Conservation (phyloP, 2,113 vertebrate genomes). For the Prunella himalayana region DNA sequence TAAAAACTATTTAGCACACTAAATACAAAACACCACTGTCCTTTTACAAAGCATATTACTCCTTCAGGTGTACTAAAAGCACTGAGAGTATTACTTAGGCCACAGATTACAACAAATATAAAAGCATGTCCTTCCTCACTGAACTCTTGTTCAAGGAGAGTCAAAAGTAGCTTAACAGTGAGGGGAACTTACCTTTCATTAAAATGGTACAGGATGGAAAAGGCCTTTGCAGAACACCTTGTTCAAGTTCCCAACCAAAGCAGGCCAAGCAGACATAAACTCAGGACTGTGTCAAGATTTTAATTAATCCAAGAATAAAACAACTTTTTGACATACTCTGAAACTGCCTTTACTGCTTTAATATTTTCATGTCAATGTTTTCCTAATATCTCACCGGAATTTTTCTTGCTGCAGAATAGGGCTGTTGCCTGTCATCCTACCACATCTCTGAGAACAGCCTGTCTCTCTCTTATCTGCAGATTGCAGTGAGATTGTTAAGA, state of each 20-base stretch:
- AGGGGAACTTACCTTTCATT: background rate
- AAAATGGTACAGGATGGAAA: background rate
- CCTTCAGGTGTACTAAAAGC: background rate
- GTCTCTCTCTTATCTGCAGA: background rate
- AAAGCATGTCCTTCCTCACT: background rate
- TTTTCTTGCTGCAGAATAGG: background rate
- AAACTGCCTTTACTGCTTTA: background rate
- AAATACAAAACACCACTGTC: background rate
- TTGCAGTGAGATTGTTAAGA: background rate
- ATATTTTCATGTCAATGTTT: background rate
- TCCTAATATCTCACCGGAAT: background rate
- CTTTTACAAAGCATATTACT: background rate
- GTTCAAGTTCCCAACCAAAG: background rate
- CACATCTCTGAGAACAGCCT: background rate
- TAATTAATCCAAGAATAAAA: background rate
- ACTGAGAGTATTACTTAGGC: background rate
- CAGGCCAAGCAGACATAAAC: background rate
- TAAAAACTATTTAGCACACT: no score
- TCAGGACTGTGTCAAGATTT: background rate
- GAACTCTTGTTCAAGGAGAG: background rate
- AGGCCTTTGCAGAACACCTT: background rate
- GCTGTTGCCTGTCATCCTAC: background rate
- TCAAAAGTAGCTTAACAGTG: background rate
- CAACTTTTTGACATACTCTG: background rate
- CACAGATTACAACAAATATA: background rate